These are phyloP conservation scores for Poecile montanus DNA, from an alignment of 2,797 vertebrate species.

Conservation along the genomic window DNA sequence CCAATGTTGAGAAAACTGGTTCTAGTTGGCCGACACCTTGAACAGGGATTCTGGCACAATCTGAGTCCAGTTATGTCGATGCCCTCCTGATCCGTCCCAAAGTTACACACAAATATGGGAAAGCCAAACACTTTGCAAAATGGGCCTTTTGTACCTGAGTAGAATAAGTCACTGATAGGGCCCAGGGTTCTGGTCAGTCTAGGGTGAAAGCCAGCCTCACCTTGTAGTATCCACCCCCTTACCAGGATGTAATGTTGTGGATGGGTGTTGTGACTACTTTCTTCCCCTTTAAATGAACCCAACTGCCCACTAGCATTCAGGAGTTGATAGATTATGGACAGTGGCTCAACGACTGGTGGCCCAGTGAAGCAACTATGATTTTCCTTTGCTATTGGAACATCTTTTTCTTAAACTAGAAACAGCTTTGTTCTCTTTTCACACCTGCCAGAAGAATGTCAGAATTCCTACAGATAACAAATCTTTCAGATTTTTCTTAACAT, in stretches of 20 bases:
- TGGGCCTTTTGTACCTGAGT: rapidly evolving
- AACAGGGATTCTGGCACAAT: neutral
- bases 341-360: neutral
- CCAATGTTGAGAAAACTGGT: neutral
- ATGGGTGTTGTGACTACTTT: neutral
- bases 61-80: neutral
- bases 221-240: neutral
- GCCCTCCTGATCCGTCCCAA: neutral
- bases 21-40: neutral
- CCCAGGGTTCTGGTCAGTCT: neutral
- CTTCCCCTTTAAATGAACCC: neutral
- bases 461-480: neutral
- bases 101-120: neutral
- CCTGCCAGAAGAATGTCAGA: neutral
- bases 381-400: neutral
- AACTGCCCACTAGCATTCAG: neutral
- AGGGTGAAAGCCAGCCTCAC: neutral
- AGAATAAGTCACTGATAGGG: neutral
- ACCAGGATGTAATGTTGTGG: neutral
- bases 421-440: neutral
- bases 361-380: neutral
- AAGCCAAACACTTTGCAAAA: neutral
- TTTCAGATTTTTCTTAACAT: neutral
- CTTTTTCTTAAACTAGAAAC: neutral
- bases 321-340: neutral